Evolutionary conservation across 2,113 vertebrate species (phyloP).

Genomic region (Sander lucioperca): DNA sequence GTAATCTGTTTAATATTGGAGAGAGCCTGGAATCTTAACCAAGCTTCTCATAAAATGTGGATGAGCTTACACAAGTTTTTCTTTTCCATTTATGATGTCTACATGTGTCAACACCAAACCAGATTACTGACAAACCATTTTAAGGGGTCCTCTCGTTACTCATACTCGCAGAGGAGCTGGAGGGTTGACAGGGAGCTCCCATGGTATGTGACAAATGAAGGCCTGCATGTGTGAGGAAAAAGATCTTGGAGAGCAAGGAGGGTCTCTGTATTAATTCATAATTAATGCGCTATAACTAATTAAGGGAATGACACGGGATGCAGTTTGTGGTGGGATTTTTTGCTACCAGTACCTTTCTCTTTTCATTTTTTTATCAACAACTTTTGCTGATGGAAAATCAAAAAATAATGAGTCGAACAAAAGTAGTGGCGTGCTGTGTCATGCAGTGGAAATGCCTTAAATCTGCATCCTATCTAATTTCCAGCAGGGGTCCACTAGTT

Average conservation of each 20-base stretch:
- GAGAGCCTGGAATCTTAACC: not conserved
- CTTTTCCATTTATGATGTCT: not conserved
- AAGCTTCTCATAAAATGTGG: constrained; percentile 3
- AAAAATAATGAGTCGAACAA: too few species aligned
- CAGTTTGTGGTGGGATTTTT: not conserved
- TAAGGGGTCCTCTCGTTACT: not conserved
- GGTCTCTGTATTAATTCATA: not conserved
- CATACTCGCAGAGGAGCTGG: not conserved
- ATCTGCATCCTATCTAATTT: too few species aligned
- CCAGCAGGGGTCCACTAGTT: too few species aligned
- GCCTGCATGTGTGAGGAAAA: not conserved
- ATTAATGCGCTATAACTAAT: not conserved
- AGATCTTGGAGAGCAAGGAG: not conserved
- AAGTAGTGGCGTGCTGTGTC: too few species aligned
- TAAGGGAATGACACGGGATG: not conserved
- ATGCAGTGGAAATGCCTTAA: too few species aligned
- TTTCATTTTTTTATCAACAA: too few species aligned
- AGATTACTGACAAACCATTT: not conserved
- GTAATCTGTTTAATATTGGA: not conserved
- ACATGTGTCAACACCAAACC: not conserved
- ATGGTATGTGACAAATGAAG: not conserved
- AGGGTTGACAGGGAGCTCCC: not conserved
- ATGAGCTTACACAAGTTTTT: constrained; percentile 4
- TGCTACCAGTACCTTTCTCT: too few species aligned
- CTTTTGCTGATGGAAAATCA: too few species aligned